Evolutionary conservation across 2,888 invertebrate species (phyloP), one percentile per base, ranked within the genome.

Genomic region (Watsonalla binaria): DNA sequence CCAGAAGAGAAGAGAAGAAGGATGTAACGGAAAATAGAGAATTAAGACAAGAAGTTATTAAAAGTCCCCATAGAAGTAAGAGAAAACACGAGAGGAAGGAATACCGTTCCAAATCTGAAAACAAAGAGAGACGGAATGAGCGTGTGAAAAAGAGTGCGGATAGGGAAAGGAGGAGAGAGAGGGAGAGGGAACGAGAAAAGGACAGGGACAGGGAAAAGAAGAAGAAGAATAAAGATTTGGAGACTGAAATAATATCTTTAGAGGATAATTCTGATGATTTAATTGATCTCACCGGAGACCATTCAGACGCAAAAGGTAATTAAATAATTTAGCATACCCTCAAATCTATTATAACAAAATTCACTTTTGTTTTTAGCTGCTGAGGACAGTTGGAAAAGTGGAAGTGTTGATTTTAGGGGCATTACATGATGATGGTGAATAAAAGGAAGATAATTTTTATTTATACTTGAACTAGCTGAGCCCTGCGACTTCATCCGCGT

Each of bases 271-370:
- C 84, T 0, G 83, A 89, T 62, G 93, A 93, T 63, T 84, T 93
- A 76, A 93, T 93, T 47, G 93, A 93, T 74, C 78, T 93, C 63
- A 93, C 93, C 0, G 92, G 92, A 5, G 93, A 93, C 15, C 75
- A 75, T 42, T 82, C 90, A 0, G 92, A 92, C 73, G 83, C 88
- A 9, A 91, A 86, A 80, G 84, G 90, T 90, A 56, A 67, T 6
- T 24, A 24, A 7, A 11, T 37, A 33, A 24, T 24, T 24, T 24
- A 1, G 24, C 24, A 24, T 2, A 24, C 24, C 24, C 2, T 24
- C n/a, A 45, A 35, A 6, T 45, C 24, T 39, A 37, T 33, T 14
- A 13, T 47, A 33, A 11, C 0, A 47, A 46, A 14, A 14, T n/a
- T n/a, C n/a, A n/a, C 47, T 33, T 39, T 47, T 34, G n/a, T n/a